Conservation (phyloP, 2,888 invertebrate species). For the Plebejus melissa region DNA sequence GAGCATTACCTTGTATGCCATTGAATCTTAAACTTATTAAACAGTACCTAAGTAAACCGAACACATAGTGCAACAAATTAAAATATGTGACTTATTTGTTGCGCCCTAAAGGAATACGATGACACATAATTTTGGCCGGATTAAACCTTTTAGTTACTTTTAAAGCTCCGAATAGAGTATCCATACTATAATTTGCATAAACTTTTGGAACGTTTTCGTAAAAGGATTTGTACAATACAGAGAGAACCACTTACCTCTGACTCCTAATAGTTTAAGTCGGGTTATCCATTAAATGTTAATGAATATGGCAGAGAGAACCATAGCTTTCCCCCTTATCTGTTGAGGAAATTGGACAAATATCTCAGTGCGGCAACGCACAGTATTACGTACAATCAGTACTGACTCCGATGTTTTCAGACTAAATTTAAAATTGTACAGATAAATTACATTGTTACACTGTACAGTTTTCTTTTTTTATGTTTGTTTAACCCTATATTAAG, state of each 20-base stretch:
- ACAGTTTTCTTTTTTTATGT: too few species aligned
- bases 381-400: not conserved
- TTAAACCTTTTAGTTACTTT: not conserved
- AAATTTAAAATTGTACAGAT: too few species aligned
- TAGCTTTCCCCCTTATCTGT: not conserved
- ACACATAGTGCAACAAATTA: not conserved
- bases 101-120: not conserved
- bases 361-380: not conserved
- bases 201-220: not conserved
- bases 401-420: too few species aligned
- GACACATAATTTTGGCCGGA: not conserved
- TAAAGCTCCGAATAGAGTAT: not conserved
- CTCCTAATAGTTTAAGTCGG: not conserved
- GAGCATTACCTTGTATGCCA: not conserved
- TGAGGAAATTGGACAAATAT: not conserved
- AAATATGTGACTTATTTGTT: not conserved
- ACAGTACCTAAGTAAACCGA: not conserved
- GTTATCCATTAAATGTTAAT: not conserved
- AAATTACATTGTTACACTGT: too few species aligned
- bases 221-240: not conserved
- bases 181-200: not conserved
- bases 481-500: too few species aligned
- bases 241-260: not conserved
- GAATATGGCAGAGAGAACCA: not conserved
- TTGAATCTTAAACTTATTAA: not conserved